These are phyloP conservation scores for Microchirus variegatus DNA, from an alignment of 2,797 vertebrate genomes.

Conservation along the genomic window DNA sequence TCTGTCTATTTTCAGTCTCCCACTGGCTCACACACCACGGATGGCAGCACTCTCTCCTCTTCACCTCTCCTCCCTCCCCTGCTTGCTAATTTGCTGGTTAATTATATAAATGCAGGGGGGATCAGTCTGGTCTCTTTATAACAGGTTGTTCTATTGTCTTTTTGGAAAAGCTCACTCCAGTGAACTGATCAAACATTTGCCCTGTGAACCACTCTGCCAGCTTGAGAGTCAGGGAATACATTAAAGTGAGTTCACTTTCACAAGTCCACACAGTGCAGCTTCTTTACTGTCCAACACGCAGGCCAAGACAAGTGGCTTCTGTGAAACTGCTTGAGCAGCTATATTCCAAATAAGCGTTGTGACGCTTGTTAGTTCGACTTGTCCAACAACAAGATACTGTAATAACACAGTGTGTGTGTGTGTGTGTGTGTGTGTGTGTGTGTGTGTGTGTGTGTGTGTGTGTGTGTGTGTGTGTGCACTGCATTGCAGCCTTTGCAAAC, in stretches of 20 bases:
- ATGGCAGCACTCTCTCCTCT: slow-evolving; percentile 64
- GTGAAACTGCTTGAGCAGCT: slow-evolving; percentile 44
- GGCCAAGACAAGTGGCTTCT: slow-evolving; percentile 37
- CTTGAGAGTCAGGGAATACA: slow-evolving; percentile 18
- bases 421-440: no score
- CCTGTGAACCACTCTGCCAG: slow-evolving; percentile 27
- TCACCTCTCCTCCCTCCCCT: slow-evolving; percentile 42
- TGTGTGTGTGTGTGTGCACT: not conserved
- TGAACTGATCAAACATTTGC: slow-evolving; percentile 65
- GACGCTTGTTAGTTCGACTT: slow-evolving; percentile 35
- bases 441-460: no score
- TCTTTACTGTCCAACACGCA: slow-evolving; percentile 37
- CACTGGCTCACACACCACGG: slow-evolving; percentile 32
- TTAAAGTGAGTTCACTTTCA: slow-evolving; percentile 29
- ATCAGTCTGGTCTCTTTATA: slow-evolving; percentile 51
- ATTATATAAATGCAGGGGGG: slow-evolving; percentile 65
- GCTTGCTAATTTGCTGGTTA: slow-evolving; percentile 71
- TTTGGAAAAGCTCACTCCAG: slow-evolving; percentile 54
- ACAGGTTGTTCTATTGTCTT: slow-evolving; percentile 48
- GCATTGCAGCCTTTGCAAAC: not conserved
- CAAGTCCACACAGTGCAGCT: slow-evolving; percentile 29
- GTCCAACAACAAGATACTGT: slow-evolving; percentile 6
- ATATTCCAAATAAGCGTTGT: slow-evolving; percentile 38
- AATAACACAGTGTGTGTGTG: slow-evolving; percentile 3
- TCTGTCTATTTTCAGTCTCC: slow-evolving; percentile 48